These are phyloP conservation scores for Zaprionus nigranus DNA, from an alignment of 1,140 invertebrate genomes.

Conservation along the genomic window DNA sequence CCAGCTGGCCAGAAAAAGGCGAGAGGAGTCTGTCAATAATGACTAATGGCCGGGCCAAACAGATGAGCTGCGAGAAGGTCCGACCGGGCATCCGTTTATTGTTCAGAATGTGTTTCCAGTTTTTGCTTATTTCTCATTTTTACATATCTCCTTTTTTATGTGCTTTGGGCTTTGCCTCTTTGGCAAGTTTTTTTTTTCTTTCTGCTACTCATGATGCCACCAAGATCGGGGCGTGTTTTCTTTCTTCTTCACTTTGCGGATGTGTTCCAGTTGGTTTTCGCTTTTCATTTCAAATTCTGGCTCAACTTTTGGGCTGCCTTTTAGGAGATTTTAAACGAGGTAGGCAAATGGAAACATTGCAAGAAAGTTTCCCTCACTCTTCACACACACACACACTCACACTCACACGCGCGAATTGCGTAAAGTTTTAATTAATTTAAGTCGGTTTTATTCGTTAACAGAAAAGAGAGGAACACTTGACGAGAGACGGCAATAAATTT, in stretches of 20 bases:
- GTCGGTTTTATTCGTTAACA: slow-evolving; percentile 41
- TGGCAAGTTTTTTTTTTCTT: slow-evolving; percentile 12
- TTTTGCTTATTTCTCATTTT: slow-evolving; percentile 11
- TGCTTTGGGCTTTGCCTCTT: not conserved
- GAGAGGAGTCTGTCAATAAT: slow-evolving; percentile 81
- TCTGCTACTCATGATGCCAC: slow-evolving; percentile 52
- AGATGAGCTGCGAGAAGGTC: slow-evolving; percentile 20
- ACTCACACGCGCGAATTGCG: slow-evolving; percentile 10
- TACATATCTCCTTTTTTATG: slow-evolving; percentile 11
- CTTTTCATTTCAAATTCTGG: slow-evolving; percentile 62
- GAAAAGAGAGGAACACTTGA: slow-evolving; percentile 3
- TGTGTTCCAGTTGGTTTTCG: slow-evolving; percentile 45
- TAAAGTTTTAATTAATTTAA: slow-evolving; percentile 68
- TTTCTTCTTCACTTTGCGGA: slow-evolving; percentile 13
- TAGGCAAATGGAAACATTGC: slow-evolving; percentile 35
- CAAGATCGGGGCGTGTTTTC: slow-evolving; percentile 54
- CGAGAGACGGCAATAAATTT: slow-evolving; percentile 17
- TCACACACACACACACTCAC: slow-evolving; percentile 13
- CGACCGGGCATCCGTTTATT: slow-evolving; percentile 31
- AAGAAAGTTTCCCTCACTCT: slow-evolving; percentile 31
- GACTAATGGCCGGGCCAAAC: slow-evolving; percentile 69
- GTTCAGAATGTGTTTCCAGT: slow-evolving; percentile 52
- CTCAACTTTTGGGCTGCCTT: slow-evolving; percentile 22
- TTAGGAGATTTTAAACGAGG: slow-evolving; percentile 50
- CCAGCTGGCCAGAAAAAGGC: slow-evolving; percentile 59